Evolutionary conservation across 2,113 vertebrate species (phyloP).

Genomic region (Athene noctua): DNA sequence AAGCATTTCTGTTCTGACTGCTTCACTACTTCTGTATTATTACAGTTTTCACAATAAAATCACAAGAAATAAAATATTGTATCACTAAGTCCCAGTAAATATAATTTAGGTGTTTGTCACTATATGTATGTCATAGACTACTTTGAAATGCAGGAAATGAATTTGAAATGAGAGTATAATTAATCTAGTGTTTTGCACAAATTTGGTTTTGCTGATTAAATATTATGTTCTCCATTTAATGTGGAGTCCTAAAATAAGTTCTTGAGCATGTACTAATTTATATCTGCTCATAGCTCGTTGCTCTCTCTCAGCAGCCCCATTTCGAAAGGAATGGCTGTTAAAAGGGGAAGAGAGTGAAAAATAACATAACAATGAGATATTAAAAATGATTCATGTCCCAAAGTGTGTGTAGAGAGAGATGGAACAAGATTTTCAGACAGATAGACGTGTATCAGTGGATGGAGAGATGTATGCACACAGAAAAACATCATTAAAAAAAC

Average conservation of each 20-base stretch:
- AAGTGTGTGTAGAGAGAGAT: not conserved
- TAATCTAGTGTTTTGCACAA: not conserved
- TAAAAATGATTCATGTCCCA: not conserved
- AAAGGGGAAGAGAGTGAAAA: not conserved
- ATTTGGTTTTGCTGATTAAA: not conserved
- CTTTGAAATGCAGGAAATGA: not conserved
- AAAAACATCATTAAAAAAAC: not conserved
- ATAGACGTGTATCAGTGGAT: not conserved
- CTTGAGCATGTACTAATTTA: not conserved
- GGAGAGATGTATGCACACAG: not conserved
- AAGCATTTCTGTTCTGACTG: not conserved
- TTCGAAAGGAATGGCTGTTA: not conserved
- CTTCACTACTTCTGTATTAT: not conserved
- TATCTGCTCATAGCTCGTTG: not conserved
- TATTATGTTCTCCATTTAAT: not conserved
- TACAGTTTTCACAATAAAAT: not conserved
- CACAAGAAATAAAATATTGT: not conserved
- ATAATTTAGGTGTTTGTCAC: not conserved
- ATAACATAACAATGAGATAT: not conserved
- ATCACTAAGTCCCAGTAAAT: not conserved
- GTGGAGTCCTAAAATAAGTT: not conserved
- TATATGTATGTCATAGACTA: not conserved
- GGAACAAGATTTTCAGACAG: not conserved
- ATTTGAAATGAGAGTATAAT: not conserved
- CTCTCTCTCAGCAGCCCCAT: not conserved